Evolutionary conservation across 1,140 invertebrate genomes (phyloP).

Genomic region (Calycopis cecrops): DNA sequence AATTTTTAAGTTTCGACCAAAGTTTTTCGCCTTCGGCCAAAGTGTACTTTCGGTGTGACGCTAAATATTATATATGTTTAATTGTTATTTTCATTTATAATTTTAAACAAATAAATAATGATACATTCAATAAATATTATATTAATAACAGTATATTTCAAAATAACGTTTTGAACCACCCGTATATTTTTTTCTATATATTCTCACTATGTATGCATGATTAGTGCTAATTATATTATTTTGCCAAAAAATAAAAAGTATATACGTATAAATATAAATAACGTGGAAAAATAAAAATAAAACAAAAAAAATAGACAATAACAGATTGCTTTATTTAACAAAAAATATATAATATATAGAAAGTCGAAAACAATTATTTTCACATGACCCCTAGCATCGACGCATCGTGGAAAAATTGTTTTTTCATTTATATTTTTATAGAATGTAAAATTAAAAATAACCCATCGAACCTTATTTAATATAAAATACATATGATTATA

Average conservation of each 20-base stretch:
- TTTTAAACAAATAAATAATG: conserved; percentile 11
- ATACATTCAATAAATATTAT: conserved; percentile 21
- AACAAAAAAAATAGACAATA: conserved; percentile 69
- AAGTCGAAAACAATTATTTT: conserved; percentile 65
- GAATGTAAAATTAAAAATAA: conserved; percentile 73
- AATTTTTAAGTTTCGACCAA: background rate
- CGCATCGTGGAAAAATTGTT: conserved; percentile 53
- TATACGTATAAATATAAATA: conserved; percentile 28
- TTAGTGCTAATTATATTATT: conserved; percentile 54
- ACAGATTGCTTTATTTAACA: conserved; percentile 74
- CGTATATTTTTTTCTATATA: conserved; percentile 65
- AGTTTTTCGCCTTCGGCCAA: background rate
- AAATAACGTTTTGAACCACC: conserved; percentile 63
- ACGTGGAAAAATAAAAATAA: conserved; percentile 46
- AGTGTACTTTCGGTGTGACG: conserved; percentile 6
- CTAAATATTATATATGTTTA: conserved; percentile 30
- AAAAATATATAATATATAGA: conserved; percentile 74
- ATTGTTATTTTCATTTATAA: conserved; percentile 21
- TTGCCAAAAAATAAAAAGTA: conserved; percentile 26
- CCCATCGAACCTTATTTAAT: conserved; percentile 72
- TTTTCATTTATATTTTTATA: conserved; percentile 50
- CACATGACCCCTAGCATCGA: conserved; percentile 44
- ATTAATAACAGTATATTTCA: conserved; percentile 44
- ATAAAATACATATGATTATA: conserved; percentile 73
- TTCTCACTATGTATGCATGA: conserved; percentile 65